Evolutionary conservation across 2,797 vertebrate genomes (phyloP).

Genomic region (Distichodus sexfasciatus): DNA sequence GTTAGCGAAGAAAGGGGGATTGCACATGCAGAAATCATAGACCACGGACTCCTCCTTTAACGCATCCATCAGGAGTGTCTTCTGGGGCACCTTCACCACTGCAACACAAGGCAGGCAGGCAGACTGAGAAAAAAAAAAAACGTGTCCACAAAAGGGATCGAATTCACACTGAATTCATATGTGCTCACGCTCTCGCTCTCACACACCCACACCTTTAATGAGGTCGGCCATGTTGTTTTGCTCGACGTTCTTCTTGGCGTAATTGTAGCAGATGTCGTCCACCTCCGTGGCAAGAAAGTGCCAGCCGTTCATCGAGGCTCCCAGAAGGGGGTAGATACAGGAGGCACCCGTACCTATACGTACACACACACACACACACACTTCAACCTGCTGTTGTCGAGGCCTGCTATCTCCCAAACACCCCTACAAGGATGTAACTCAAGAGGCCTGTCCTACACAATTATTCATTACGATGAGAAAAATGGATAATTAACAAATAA

Average conservation of each 20-base stretch:
- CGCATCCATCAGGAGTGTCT: conserved; percentile 97
- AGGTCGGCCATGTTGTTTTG: conserved; percentile 93
- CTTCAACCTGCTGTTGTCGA: not conserved
- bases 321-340: conserved; percentile 95
- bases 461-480: not conserved
- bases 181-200: not conserved
- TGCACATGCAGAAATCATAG: conserved; percentile 99
- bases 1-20: conserved; percentile 98
- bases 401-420: not conserved
- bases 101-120: conserved; percentile 24
- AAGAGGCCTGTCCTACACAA: not conserved
- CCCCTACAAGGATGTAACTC: not conserved
- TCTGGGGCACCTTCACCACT: conserved; percentile 99
- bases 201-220: conserved; percentile 83
- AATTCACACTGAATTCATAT: not conserved
- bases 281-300: conserved; percentile 98
- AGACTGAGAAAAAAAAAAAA: not conserved
- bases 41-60: conserved; percentile 94
- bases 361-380: conserved; percentile 24
- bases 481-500: not conserved
- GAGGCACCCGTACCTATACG: conserved; percentile 93
- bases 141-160: not conserved
- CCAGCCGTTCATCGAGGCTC: conserved; percentile 97
- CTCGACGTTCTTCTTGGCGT: conserved; percentile 95
- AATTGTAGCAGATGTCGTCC: conserved; percentile 97